These are phyloP conservation scores for Leptothorax acervorum DNA, from an alignment of 2,888 invertebrate species.

Conservation along the genomic window DNA sequence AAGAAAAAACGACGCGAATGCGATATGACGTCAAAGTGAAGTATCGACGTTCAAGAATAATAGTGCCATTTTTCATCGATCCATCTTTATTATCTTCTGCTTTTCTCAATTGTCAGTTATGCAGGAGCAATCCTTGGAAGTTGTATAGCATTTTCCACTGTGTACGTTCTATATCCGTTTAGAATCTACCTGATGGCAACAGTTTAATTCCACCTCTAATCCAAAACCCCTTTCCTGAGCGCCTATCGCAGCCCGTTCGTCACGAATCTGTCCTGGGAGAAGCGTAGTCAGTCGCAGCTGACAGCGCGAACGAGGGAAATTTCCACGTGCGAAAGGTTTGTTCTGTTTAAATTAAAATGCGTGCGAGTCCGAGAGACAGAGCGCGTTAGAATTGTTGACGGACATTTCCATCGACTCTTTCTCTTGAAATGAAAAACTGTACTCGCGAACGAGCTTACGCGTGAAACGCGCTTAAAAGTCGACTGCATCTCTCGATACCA, in stretches of 20 bases:
- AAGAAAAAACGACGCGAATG: slow-evolving; percentile 10
- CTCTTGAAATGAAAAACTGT: slow-evolving; percentile 20
- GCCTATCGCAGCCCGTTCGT: slow-evolving; percentile 34
- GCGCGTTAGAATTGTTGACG: slow-evolving; percentile 37
- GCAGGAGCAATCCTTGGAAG: neutral
- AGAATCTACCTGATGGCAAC: slow-evolving; percentile 14
- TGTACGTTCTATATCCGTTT: slow-evolving; percentile 2
- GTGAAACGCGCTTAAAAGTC: slow-evolving; percentile 23
- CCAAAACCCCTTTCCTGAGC: neutral
- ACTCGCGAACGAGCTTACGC: slow-evolving; percentile 4
- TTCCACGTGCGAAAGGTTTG: slow-evolving; percentile 60
- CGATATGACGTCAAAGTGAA: neutral
- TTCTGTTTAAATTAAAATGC: slow-evolving; percentile 52
- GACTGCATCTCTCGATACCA: neutral
- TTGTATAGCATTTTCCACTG: neutral
- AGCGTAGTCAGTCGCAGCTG: slow-evolving; percentile 67
- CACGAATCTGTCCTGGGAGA: slow-evolving; percentile 50
- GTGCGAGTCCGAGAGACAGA: slow-evolving; percentile 1
- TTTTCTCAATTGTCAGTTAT: neutral
- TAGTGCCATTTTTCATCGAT: neutral
- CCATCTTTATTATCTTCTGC: neutral
- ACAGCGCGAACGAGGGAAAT: slow-evolving; percentile 62
- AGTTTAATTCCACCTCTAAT: slow-evolving; percentile 43
- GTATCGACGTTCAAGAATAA: slow-evolving; percentile 21
- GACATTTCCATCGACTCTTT: slow-evolving; percentile 34